Percentiles rank a stretch among this genome's conserved stretches.
These are phyloP conservation scores for Panagrolaimus sp. DNA, from an alignment of 1,140 invertebrate genomes.

Conservation along the genomic window DNA sequence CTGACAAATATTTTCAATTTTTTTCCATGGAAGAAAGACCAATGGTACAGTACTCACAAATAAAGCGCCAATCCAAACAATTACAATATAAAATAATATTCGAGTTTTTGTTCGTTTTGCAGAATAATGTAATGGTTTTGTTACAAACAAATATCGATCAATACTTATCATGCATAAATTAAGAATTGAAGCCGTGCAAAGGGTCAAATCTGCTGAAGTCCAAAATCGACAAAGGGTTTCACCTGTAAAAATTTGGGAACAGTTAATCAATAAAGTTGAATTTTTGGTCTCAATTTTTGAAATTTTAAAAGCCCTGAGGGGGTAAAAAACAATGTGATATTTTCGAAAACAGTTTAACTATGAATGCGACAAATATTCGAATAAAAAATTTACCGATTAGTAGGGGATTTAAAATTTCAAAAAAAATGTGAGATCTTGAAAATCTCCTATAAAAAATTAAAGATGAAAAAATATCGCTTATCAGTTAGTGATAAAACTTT, in stretches of 20 bases:
- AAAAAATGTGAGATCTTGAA: no score
- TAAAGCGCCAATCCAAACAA: conserved; percentile 62
- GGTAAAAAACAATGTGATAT: no score
- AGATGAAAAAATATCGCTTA: no score
- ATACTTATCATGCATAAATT: conserved; percentile 95
- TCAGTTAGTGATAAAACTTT: conserved; percentile 18
- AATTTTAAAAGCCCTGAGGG: no score
- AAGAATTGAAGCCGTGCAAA: conserved; percentile 92
- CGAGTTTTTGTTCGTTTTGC: conserved; percentile 78
- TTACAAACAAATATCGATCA: conserved; percentile 95
- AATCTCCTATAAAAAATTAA: no score
- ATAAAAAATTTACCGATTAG: no score
- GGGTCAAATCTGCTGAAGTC: conserved; percentile 97
- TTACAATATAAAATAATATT: conserved; percentile 60
- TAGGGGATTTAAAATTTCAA: no score
- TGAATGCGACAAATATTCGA: no score
- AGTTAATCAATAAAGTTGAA: conserved; percentile 55
- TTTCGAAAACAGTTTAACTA: no score
- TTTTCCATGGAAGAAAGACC: conserved; percentile 55
- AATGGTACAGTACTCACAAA: conserved; percentile 63
- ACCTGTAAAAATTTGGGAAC: conserved; percentile 66
- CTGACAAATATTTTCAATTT: neutral
- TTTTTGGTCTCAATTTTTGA: no score
- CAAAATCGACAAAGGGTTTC: conserved; percentile 91
- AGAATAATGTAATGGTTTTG: conserved; percentile 80